These are phyloP conservation scores for Conomelus anceps DNA, from an alignment of 2,888 invertebrate genomes.

Conservation along the genomic window DNA sequence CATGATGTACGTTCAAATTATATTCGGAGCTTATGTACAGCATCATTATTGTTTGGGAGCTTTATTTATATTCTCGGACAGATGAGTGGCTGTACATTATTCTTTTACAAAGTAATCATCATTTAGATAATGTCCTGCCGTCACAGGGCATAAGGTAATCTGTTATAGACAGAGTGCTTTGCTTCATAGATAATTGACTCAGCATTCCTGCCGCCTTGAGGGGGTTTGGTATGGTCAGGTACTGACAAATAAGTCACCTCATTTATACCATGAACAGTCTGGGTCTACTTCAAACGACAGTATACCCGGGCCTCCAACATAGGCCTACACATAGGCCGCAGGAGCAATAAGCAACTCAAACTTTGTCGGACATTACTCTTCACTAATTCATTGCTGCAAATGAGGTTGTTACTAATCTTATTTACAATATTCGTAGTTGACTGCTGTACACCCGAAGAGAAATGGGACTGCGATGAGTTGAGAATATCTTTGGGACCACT, in stretches of 20 bases:
- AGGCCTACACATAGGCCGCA: neutral
- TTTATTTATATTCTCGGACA: neutral
- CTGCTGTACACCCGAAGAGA: neutral
- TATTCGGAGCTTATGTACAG: neutral
- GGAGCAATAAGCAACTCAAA: neutral
- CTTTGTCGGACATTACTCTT: neutral
- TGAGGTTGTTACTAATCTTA: neutral
- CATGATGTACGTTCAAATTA: neutral
- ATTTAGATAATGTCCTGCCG: neutral
- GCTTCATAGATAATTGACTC: neutral
- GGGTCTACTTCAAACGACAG: neutral
- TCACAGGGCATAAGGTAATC: neutral
- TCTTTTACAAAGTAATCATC: neutral
- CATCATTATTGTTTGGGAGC: neutral
- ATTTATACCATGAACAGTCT: neutral
- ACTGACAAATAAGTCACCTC: neutral
- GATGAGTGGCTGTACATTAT: neutral
- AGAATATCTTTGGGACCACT: neutral
- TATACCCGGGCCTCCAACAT: neutral
- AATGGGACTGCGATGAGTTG: neutral
- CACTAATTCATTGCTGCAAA: neutral
- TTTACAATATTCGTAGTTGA: neutral
- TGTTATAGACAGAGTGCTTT: neutral
- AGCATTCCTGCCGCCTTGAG: neutral
- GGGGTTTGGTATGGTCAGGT: neutral